A percentile compares a stretch with the other conserved stretches of the same genome.
Conservation (phyloP, 1,140 invertebrate species). For the Octopus bimaculoides region DNA sequence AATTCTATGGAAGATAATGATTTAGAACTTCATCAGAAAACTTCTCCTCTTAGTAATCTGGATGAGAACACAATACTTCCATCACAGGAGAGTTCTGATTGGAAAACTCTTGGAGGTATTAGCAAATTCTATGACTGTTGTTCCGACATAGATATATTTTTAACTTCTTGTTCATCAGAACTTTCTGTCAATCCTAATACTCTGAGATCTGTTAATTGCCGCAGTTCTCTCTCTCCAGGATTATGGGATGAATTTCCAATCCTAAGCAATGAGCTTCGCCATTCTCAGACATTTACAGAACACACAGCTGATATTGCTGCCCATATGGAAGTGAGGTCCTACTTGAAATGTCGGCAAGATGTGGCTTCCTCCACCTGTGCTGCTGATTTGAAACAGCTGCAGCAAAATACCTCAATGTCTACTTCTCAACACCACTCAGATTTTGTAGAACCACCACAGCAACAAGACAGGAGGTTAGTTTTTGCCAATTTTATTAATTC, state of each 20-base stretch:
- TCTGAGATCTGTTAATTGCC: background rate
- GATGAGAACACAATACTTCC: background rate
- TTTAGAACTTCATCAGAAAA: background rate
- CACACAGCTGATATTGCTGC: background rate
- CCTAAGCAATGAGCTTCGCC: background rate
- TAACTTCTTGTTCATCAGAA: background rate
- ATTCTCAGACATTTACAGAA: background rate
- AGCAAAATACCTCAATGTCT: too few species aligned
- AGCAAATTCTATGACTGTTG: slow-evolving; percentile 3
- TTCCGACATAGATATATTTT: background rate
- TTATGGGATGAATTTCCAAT: background rate
- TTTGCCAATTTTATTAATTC: too few species aligned
- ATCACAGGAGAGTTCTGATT: background rate
- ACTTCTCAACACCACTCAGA: too few species aligned
- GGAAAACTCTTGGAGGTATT: background rate
- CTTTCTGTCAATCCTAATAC: background rate
- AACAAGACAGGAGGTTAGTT: too few species aligned
- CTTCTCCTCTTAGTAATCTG: background rate
- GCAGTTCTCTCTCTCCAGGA: background rate
- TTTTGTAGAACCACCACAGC: too few species aligned
- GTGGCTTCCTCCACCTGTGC: background rate
- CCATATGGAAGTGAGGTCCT: background rate
- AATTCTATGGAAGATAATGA: background rate
- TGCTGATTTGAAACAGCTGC: too few species aligned
- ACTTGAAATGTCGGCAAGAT: background rate